Conservation (phyloP, 1,140 invertebrate species). For the Bombus sibiricus region DNA sequence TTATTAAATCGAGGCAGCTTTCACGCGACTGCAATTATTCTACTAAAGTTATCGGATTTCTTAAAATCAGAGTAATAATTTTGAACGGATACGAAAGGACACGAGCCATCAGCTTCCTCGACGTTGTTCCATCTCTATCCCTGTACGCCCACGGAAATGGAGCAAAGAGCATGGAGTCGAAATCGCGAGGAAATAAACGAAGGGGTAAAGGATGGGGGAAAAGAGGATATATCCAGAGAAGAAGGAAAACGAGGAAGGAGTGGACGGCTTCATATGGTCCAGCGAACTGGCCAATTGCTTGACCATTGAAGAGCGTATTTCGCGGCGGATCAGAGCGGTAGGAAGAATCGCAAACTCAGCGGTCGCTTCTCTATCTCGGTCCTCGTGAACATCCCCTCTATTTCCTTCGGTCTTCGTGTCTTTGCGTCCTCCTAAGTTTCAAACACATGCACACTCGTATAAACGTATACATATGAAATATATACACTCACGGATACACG, state of each 20-base stretch:
- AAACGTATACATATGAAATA: slow-evolving; percentile 12
- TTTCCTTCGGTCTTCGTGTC: slow-evolving; percentile 47
- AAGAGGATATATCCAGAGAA: neutral
- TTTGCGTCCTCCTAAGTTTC: slow-evolving; percentile 17
- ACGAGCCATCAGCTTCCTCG: neutral
- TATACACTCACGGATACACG: neutral
- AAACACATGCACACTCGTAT: neutral
- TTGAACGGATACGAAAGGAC: neutral
- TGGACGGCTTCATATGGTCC: slow-evolving; percentile 73
- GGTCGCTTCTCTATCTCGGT: slow-evolving; percentile 70
- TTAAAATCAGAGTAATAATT: neutral
- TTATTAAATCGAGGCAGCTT: too few species aligned
- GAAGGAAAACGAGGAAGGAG: slow-evolving; percentile 44
- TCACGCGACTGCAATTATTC: too few species aligned
- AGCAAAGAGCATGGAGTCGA: slow-evolving; percentile 55
- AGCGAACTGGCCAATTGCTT: slow-evolving; percentile 81
- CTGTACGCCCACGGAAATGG: slow-evolving; percentile 49
- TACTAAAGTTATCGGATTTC: neutral
- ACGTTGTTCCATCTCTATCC: neutral
- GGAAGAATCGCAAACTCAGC: slow-evolving; percentile 72
- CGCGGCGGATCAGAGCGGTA: slow-evolving; percentile 73
- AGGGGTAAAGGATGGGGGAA: neutral
- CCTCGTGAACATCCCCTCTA: slow-evolving; percentile 69
- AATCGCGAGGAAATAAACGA: slow-evolving; percentile 32
- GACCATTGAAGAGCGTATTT: slow-evolving; percentile 76